Base-by-base conservation (phyloP, 2,113 vertebrate genomes). In the Carlito syrichta region DNA sequence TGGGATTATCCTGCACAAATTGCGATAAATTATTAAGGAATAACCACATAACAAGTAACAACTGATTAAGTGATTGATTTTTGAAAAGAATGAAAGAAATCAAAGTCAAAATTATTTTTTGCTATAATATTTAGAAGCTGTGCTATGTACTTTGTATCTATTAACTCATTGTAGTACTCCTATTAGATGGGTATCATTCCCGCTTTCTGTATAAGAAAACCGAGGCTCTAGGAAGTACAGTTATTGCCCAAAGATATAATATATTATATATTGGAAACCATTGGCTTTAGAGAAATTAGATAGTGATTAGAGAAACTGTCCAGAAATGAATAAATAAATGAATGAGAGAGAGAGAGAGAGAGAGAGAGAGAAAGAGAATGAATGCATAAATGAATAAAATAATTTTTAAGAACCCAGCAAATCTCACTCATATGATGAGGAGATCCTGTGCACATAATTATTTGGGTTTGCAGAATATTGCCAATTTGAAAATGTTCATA, bases 221-320 rank as follows among this genome's bases (percentile, higher is more conserved):
- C 30, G 50, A 68, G 52, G 20, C 32, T 69, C 40, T 78, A 63
- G n/a, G 48, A 91, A 83, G 56, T 58, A 62, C 12, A 79, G 19
- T 40, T 4, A 77, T 86, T 94, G 16, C 4, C 19, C 69, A 90
- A 76, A 48, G 7, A 32, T 38, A n/a, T 3, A 69, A 14, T 23
- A 27, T 76, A 76, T 40, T 84, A 54, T 23, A 81, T 82, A 13
- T 60, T 87, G 14, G 7, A 4, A n/a, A 74, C 1, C 22, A 30
- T 25, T 92, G 68, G 52, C 48, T 85, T 94, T 56, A 58, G 35
- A 86, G 58, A 82, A 38, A 30, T 87, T 87, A 96, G 71, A 93
- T n/a, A 77, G 78, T 91, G 74, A 68, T 85, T 17, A 95, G 81
- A 94, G 32, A 9, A 85, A 68, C 30, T 63, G 11, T 78, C 12